Evolutionary conservation across 2,113 vertebrate species (phyloP).

Genomic region (Tachysurus vachellii): DNA sequence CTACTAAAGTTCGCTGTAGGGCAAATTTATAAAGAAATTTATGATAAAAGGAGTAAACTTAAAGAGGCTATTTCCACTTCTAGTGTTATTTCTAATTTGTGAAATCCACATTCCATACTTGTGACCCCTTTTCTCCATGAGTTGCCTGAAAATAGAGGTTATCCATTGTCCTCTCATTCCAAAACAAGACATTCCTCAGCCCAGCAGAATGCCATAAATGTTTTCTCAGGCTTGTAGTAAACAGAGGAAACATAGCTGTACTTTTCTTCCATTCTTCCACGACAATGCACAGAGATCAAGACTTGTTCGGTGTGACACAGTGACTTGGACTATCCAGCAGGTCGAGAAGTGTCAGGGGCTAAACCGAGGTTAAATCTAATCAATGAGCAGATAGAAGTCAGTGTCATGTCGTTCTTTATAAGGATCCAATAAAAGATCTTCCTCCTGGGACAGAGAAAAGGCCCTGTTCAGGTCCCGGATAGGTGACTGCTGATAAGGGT

Average conservation of each 20-base stretch:
- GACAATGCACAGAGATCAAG: constrained; percentile 15
- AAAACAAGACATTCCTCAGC: constrained; percentile 42
- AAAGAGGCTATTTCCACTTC: neutral
- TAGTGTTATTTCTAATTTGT: neutral
- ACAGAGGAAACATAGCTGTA: constrained; percentile 37
- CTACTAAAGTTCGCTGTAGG: neutral
- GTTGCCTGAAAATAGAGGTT: neutral
- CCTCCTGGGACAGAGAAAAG: constrained; percentile 8
- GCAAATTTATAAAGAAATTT: neutral
- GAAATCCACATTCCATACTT: neutral
- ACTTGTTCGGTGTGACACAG: neutral
- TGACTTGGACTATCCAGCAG: neutral
- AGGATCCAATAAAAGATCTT: constrained; percentile 35
- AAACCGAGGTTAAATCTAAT: constrained; percentile 53
- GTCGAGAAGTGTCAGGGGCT: constrained; percentile 11
- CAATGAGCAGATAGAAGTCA: constrained; percentile 38
- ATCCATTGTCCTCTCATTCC: constrained; percentile 19
- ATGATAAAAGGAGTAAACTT: neutral
- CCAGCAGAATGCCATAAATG: constrained; percentile 42
- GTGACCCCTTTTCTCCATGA: neutral
- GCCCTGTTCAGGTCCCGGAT: constrained; percentile 3
- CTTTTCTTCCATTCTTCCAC: constrained; percentile 15
- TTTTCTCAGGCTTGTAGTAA: constrained; percentile 54
- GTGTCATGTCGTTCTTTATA: constrained; percentile 36
- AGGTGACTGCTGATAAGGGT: constrained; percentile 32